Conservation (phyloP, 2,113 vertebrate genomes). For the Protomyctophum bolini region DNA sequence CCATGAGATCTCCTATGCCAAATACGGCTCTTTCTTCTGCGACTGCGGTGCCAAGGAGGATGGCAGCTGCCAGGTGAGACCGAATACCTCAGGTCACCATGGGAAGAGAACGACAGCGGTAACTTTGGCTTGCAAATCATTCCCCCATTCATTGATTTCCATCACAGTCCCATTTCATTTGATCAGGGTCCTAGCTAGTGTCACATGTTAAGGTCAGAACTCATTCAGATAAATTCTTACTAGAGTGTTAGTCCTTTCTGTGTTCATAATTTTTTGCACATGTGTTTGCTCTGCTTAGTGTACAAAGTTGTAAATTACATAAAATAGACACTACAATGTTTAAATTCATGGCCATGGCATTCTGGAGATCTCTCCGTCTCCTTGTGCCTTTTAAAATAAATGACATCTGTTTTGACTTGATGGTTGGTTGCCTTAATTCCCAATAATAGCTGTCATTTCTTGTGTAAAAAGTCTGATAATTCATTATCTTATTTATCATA, state of each 20-base stretch:
- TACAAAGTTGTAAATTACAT: background rate
- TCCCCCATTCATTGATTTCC: conserved; percentile 72
- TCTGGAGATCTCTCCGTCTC: background rate
- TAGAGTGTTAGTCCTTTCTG: conserved; percentile 5
- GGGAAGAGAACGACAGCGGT: conserved; percentile 84
- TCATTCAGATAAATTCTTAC: conserved; percentile 24
- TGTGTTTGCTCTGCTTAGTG: background rate
- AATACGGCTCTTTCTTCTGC: conserved; percentile 99
- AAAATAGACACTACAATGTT: too few species aligned
- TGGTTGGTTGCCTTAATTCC: background rate
- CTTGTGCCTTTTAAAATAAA: background rate
- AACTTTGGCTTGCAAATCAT: conserved; percentile 85
- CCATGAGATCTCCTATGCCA: conserved; percentile 99
- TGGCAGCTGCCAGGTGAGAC: conserved; percentile 97
- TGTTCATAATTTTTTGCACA: conserved; percentile 2
- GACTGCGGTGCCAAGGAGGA: conserved; percentile 99
- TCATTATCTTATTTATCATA: conserved; percentile 5
- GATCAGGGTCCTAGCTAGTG: conserved; percentile 67
- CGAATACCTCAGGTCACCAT: conserved; percentile 84
- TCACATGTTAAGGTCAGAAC: conserved; percentile 44
- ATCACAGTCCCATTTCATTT: conserved; percentile 75
- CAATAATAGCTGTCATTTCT: conserved; percentile 8
- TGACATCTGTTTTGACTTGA: conserved; percentile 12
- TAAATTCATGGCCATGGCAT: background rate
- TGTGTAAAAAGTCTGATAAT: background rate